These are phyloP conservation scores for Agelaius tricolor DNA, from an alignment of 2,113 vertebrate genomes.

Conservation along the genomic window DNA sequence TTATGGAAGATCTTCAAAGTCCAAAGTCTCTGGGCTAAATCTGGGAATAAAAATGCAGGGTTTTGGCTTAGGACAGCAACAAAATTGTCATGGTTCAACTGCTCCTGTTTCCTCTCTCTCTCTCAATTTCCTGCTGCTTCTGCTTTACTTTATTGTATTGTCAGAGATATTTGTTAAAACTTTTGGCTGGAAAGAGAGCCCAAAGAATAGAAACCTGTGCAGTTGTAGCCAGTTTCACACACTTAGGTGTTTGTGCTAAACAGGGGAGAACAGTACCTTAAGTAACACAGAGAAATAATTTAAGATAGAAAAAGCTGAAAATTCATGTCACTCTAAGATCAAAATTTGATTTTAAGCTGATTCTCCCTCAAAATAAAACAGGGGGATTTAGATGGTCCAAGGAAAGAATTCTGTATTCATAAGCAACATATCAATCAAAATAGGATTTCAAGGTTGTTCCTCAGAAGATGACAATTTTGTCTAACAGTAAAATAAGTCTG, in stretches of 20 bases:
- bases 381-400: background rate
- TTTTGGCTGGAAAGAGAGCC: background rate
- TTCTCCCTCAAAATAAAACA: background rate
- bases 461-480: background rate
- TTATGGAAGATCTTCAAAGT: background rate
- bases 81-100: background rate
- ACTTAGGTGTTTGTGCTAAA: background rate
- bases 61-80: background rate
- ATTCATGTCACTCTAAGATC: background rate
- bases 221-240: background rate
- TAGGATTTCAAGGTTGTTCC: background rate
- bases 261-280: background rate
- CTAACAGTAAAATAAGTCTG: conserved; percentile 14
- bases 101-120: background rate
- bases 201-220: background rate
- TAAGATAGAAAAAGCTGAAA: background rate
- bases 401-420: background rate
- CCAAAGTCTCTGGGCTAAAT: background rate
- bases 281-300: background rate
- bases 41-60: background rate
- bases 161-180: background rate
- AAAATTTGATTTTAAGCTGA: background rate
- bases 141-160: background rate
- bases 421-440: background rate
- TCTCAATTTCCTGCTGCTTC: background rate